Evolutionary conservation across 2,113 vertebrate species (phyloP).

Genomic region (Myiagra hebetior): DNA sequence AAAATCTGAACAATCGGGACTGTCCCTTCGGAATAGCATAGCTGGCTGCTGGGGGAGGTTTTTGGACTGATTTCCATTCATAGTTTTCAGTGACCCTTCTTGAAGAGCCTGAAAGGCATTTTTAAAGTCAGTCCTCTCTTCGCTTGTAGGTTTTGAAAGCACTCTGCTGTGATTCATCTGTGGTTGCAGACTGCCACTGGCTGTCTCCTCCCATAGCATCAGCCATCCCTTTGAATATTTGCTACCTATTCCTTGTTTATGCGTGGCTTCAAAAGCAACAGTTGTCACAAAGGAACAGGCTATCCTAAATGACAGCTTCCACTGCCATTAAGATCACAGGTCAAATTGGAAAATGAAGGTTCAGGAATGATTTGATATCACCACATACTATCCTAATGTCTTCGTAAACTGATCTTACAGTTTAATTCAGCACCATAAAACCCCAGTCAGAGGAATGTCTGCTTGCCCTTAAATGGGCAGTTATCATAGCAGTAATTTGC

Average conservation of each 20-base stretch:
- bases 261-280: conserved; percentile 14
- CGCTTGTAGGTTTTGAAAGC: conserved; percentile 33
- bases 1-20: conserved; percentile 18
- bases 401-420: not conserved
- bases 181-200: conserved; percentile 13
- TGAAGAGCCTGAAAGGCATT: not conserved
- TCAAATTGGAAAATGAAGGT: conserved; percentile 39
- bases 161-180: not conserved
- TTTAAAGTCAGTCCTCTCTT: conserved; percentile 11
- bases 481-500: not conserved
- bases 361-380: not conserved
- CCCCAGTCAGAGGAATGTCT: not conserved
- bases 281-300: conserved; percentile 27
- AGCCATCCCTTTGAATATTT: conserved; percentile 6
- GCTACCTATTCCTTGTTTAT: not conserved
- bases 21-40: not conserved
- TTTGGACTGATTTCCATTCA: conserved; percentile 49
- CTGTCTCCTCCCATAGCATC: not conserved
- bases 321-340: conserved; percentile 10
- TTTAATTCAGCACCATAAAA: conserved; percentile 46
- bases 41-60: not conserved
- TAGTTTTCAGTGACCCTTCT: conserved; percentile 38
- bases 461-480: conserved; percentile 4
- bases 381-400: not conserved
- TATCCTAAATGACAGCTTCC: conserved; percentile 16